phyloP scores from a whole-genome alignment of 2,888 invertebrate species.

The Thymelicus acteon region DNA sequence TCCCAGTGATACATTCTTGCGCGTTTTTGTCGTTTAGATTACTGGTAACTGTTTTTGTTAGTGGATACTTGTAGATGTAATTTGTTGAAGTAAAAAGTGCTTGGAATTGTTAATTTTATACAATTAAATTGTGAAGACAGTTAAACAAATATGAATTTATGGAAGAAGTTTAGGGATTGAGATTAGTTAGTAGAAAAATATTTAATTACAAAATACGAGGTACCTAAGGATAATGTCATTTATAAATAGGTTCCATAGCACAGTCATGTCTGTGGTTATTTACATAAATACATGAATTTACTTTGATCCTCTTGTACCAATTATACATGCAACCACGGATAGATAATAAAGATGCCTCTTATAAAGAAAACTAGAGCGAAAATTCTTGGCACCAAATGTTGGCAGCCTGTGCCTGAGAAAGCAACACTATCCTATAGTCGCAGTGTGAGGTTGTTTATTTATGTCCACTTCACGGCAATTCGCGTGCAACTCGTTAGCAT shows the following conservation, averaged over 20 bases:
- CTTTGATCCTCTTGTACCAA: not conserved
- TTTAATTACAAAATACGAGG: too few species aligned
- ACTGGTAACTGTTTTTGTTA: not conserved
- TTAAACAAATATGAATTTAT: too few species aligned
- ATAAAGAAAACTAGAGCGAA: conserved; percentile 33
- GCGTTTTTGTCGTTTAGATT: conserved; percentile 36
- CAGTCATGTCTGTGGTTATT: too few species aligned
- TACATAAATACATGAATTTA: too few species aligned
- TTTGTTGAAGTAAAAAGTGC: too few species aligned
- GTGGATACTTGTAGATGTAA: not conserved
- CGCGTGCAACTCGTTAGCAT: conserved; percentile 30
- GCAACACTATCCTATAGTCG: conserved; percentile 7
- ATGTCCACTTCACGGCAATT: conserved; percentile 28
- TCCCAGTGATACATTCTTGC: conserved; percentile 42
- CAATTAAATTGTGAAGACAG: too few species aligned
- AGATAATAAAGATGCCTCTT: conserved; percentile 4
- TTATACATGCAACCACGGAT: not conserved
- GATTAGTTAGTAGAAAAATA: too few species aligned
- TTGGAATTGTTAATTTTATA: too few species aligned
- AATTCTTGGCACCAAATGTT: conserved; percentile 35
- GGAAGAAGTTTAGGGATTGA: too few species aligned
- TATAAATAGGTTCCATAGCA: too few species aligned
- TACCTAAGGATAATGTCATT: too few species aligned
- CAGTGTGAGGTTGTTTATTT: conserved; percentile 19
- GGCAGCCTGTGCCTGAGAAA: conserved; percentile 28